Evolutionary conservation across 1,140 invertebrate species (phyloP).

Genomic region (Drosophila aff.): DNA sequence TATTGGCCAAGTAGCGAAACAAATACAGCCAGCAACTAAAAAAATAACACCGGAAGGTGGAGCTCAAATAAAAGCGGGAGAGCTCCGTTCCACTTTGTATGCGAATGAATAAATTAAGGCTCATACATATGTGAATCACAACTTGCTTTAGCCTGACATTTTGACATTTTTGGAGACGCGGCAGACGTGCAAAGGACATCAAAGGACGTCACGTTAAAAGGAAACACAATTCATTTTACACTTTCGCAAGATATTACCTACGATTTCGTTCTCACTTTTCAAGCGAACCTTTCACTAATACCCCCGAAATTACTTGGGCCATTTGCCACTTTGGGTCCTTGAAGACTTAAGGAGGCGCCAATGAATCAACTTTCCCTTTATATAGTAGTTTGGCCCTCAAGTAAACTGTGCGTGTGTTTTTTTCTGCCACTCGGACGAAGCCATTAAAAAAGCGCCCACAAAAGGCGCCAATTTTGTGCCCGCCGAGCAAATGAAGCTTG

Average conservation of each 20-base stretch:
- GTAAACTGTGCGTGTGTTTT: conserved; percentile 15
- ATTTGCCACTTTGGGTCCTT: conserved; percentile 32
- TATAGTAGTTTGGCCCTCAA: conserved; percentile 24
- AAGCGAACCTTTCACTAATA: conserved; percentile 8
- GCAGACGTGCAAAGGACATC: conserved; percentile 29
- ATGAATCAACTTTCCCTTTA: conserved; percentile 43
- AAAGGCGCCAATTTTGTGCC: conserved; percentile 63
- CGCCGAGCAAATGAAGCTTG: conserved; percentile 60
- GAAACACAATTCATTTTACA: conserved; percentile 16
- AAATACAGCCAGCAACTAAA: conserved; percentile 22
- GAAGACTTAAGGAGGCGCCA: conserved; percentile 27
- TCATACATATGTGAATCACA: conserved; percentile 36
- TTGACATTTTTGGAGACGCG: conserved; percentile 19
- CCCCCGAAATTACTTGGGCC: conserved; percentile 6
- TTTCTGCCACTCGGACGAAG: conserved; percentile 29
- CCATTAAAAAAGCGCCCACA: conserved; percentile 55
- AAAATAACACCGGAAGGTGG: not conserved
- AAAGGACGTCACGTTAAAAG: conserved; percentile 28
- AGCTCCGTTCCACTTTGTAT: conserved; percentile 20
- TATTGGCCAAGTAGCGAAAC: conserved; percentile 62
- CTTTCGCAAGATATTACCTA: not conserved
- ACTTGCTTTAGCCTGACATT: conserved; percentile 14
- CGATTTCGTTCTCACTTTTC: conserved; percentile 1
- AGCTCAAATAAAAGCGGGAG: conserved; percentile 7
- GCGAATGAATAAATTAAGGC: conserved; percentile 37